A percentile compares a stretch with the other conserved stretches of the same genome.
These are phyloP conservation scores for Epirrhoe tristata DNA, from an alignment of 2,888 invertebrate species.

Conservation along the genomic window DNA sequence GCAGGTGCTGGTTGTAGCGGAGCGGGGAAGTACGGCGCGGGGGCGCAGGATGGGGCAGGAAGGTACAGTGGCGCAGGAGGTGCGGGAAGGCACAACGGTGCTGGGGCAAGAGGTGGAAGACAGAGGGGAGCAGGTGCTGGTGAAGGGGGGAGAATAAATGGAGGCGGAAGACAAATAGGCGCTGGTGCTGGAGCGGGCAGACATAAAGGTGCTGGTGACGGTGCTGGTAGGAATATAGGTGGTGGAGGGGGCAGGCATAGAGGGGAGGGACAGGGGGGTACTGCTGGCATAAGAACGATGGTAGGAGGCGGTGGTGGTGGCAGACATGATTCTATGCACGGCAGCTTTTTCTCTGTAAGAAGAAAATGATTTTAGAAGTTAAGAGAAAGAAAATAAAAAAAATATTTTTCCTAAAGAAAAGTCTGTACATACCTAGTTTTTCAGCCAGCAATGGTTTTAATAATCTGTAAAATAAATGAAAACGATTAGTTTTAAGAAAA, in stretches of 20 bases:
- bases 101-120: constrained; percentile 41
- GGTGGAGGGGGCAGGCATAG: constrained; percentile 55
- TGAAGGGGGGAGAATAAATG: constrained; percentile 29
- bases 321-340: constrained; percentile 48
- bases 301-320: constrained; percentile 65
- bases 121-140: constrained; percentile 39
- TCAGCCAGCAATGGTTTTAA: constrained; percentile 66
- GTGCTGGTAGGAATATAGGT: constrained; percentile 69
- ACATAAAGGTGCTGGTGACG: constrained; percentile 63
- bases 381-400: too few species aligned
- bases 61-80: constrained; percentile 43
- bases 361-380: constrained; percentile 5
- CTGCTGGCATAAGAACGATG: constrained; percentile 69
- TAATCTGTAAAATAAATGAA: constrained; percentile 62
- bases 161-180: constrained; percentile 43
- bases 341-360: constrained; percentile 38
- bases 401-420: constrained; percentile 4
- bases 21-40: constrained; percentile 38
- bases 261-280: constrained; percentile 49
- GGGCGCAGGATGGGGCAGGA: constrained; percentile 42
- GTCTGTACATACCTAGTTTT: constrained; percentile 59
- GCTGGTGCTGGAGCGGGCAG: constrained; percentile 59
- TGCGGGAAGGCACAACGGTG: constrained; percentile 38
- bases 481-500: neutral
- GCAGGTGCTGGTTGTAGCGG: constrained; percentile 44